Percentiles rank a stretch among this genome's conserved stretches.
Evolutionary conservation across 2,113 vertebrate species (phyloP).

Genomic region (Zingel zingel): DNA sequence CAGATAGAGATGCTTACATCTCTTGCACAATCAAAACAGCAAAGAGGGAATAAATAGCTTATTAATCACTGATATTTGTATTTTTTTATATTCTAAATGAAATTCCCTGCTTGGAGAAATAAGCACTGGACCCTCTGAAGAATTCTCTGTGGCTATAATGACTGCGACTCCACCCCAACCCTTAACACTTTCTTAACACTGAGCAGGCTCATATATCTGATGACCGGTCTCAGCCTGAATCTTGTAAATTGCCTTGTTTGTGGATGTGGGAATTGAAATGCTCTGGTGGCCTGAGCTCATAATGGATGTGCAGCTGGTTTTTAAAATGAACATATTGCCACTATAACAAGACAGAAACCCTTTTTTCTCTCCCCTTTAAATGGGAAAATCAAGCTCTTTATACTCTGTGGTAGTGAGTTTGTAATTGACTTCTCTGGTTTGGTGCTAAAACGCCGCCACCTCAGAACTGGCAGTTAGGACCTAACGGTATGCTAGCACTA

Average conservation of each 20-base stretch:
- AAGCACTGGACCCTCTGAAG: neutral
- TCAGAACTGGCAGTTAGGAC: neutral
- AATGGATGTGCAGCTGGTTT: conserved; percentile 31
- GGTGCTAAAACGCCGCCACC: neutral
- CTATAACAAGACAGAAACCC: conserved; percentile 7
- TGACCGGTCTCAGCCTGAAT: neutral
- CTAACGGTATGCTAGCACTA: neutral
- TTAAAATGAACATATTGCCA: neutral
- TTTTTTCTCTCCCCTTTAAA: neutral
- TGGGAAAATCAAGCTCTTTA: neutral
- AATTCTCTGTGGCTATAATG: neutral
- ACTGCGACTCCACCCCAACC: neutral
- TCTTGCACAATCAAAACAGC: neutral
- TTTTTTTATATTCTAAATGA: neutral
- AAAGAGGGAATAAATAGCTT: neutral
- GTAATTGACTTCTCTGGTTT: conserved; percentile 1
- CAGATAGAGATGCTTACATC: neutral
- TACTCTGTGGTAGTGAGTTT: neutral
- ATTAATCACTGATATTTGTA: neutral
- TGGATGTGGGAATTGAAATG: conserved; percentile 29
- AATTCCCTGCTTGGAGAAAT: neutral
- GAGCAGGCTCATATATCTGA: neutral
- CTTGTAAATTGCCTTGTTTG: conserved; percentile 8
- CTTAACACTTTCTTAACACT: neutral
- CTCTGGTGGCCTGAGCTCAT: conserved; percentile 17